Base-by-base conservation (phyloP, 2,888 invertebrate genomes). In the Xestia sexstrigata region DNA sequence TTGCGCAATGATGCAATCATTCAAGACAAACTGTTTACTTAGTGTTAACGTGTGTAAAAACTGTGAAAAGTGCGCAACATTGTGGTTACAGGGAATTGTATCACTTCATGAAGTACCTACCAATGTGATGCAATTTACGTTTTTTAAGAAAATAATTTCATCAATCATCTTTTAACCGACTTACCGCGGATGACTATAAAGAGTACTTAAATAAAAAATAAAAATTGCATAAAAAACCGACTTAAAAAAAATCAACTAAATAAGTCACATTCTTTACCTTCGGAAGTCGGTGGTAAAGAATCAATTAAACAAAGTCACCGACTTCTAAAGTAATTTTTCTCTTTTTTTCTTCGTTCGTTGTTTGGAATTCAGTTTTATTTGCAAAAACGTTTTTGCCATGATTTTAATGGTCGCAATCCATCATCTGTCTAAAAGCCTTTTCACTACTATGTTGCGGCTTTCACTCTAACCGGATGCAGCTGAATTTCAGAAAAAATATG, bases 51-150 rank as follows among this genome's bases (percentile, higher is more conserved):
- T 7, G 23, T 72, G 74, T 60, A 85, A 74, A 42, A 60, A 15
- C 15, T 23, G 15, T 49, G n/a, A 70, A 66, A 74, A 35, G 1
- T 81, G 8, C 39, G 82, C 62, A 81, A 78, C 66, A 26, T 5
- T 66, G 13, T 15, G 8, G 9, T 74, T n/a, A 26, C 63, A 79
- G 58, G 17, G 1, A 49, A 45, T 26, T 66, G 35, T 58, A 77
- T 77, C 42, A 78, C 9, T 49, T 58, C 8, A 20, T 42, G 30
- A 45, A 62, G 45, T 39, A 42, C 17, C 47, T 30, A 30, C 15
- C 1, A 26, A 74, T 58, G 17, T 78, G 63, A 63, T 55, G 76
- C n/a, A 47, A 75, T 55, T 55, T 20, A n/a, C 15, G 55, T 35
- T 79, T 60, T 60, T 42, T 45, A 79, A 55, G 70, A n/a, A 47